Evolutionary conservation across 2,888 invertebrate species (phyloP).

Genomic region (Boloria euphrosyne): DNA sequence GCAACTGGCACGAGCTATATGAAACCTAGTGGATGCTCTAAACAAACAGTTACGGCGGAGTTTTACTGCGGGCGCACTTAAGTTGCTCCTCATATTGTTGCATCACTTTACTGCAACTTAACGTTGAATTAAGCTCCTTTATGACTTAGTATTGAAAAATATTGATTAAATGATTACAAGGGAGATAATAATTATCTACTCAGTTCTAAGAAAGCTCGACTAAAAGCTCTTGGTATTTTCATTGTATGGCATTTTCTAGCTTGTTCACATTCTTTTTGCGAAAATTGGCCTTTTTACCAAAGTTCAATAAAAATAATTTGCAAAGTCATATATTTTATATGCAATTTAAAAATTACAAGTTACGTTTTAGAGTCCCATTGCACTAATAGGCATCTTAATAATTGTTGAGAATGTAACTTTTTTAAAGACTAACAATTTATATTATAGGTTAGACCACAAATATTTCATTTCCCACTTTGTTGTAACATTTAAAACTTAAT

Average conservation of each 20-base stretch:
- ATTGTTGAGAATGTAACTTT: too few species aligned
- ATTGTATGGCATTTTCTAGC: too few species aligned
- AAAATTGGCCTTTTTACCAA: too few species aligned
- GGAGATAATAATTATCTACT: background rate
- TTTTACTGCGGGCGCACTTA: constrained; percentile 48
- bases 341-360: too few species aligned
- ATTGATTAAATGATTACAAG: background rate
- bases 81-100: constrained; percentile 49
- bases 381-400: too few species aligned
- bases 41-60: constrained; percentile 48
- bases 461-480: constrained; percentile 27
- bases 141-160: constrained; percentile 16
- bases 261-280: too few species aligned
- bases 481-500: constrained; percentile 42
- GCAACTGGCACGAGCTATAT: constrained; percentile 36
- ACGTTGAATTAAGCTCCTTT: constrained; percentile 24
- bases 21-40: constrained; percentile 43
- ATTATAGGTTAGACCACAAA: background rate
- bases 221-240: too few species aligned
- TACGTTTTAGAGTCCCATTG: too few species aligned
- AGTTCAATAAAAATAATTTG: too few species aligned
- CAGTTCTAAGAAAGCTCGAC: too few species aligned
- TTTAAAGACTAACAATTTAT: too few species aligned
- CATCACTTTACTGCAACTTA: constrained; percentile 44
- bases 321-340: too few species aligned